Conservation (phyloP, 1,140 invertebrate genomes). For the Pomacea maculata region DNA sequence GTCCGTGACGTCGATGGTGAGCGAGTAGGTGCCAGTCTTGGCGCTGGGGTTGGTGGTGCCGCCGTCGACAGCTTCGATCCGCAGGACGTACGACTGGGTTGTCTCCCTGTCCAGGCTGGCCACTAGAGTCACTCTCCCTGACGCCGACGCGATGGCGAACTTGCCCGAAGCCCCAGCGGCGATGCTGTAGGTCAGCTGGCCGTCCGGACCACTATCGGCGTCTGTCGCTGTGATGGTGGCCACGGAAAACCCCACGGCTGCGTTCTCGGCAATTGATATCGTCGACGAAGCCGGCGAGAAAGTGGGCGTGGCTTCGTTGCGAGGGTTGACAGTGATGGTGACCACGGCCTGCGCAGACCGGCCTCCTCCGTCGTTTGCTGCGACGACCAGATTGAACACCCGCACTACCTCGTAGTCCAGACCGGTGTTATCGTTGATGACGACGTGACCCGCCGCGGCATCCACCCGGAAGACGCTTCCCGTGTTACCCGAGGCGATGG, state of each 20-base stretch:
- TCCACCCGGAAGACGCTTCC: slow-evolving; percentile 34
- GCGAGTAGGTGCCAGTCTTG: slow-evolving; percentile 28
- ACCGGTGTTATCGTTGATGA: slow-evolving; percentile 69
- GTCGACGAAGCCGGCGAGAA: slow-evolving; percentile 67
- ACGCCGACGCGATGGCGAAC: slow-evolving; percentile 36
- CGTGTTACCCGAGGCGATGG: slow-evolving; percentile 30
- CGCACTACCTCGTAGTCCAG: slow-evolving; percentile 86
- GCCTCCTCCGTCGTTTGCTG: slow-evolving; percentile 67
- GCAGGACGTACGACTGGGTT: slow-evolving; percentile 31
- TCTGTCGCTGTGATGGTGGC: slow-evolving; percentile 35
- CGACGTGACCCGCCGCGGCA: slow-evolving; percentile 19
- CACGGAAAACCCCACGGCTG: slow-evolving; percentile 25
- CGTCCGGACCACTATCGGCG: slow-evolving; percentile 36
- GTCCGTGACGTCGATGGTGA: slow-evolving; percentile 39
- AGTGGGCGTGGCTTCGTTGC: slow-evolving; percentile 91
- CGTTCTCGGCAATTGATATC: slow-evolving; percentile 35
- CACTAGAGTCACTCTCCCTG: slow-evolving; percentile 35
- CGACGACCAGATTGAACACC: slow-evolving; percentile 82
- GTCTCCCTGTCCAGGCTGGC: slow-evolving; percentile 40
- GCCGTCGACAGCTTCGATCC: slow-evolving; percentile 35
- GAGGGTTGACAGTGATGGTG: slow-evolving; percentile 69
- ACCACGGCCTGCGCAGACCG: slow-evolving; percentile 26
- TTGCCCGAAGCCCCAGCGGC: slow-evolving; percentile 34
- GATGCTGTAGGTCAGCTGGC: slow-evolving; percentile 38
- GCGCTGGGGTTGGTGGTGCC: slow-evolving; percentile 20